Evolutionary conservation across 2,888 invertebrate genomes (phyloP).

Genomic region (Phorcus lineatus): DNA sequence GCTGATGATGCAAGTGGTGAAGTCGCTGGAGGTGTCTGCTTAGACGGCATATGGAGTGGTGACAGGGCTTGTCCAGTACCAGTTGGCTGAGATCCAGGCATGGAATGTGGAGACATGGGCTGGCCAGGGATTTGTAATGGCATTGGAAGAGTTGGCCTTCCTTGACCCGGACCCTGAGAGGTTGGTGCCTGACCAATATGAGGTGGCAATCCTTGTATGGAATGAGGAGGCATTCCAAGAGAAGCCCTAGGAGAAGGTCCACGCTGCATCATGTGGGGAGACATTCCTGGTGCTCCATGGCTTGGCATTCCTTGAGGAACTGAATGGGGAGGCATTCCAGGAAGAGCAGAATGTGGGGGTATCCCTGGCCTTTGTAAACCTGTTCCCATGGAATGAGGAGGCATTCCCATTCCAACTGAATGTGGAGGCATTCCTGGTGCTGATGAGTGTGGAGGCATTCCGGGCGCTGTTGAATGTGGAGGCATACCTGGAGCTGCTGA

Average conservation of each 20-base stretch:
- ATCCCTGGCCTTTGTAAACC: not conserved
- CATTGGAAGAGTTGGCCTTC: not conserved
- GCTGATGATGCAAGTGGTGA: not conserved
- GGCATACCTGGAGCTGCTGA: constrained; percentile 13
- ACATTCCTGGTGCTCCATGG: not conserved
- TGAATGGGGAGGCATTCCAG: not conserved
- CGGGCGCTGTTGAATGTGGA: not conserved
- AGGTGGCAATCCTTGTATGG: not conserved
- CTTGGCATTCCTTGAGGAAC: constrained; percentile 17
- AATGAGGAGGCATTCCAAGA: constrained; percentile 9
- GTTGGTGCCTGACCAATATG: not conserved
- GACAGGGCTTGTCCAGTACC: not conserved
- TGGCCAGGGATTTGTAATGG: not conserved
- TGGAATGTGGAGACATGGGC: not conserved
- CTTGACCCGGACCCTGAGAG: not conserved
- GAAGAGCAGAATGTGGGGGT: constrained; percentile 29
- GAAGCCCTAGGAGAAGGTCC: not conserved
- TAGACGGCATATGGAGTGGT: not conserved
- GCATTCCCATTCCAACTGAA: constrained; percentile 16
- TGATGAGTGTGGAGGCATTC: not conserved
- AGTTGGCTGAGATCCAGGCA: not conserved
- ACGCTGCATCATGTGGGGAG: not conserved
- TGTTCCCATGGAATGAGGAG: constrained; percentile 7
- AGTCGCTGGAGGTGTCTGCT: not conserved
- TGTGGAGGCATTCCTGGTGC: constrained; percentile 21